Evolutionary conservation across 2,888 invertebrate genomes (phyloP).

Genomic region (Hirtodrosophila trivittata): DNA sequence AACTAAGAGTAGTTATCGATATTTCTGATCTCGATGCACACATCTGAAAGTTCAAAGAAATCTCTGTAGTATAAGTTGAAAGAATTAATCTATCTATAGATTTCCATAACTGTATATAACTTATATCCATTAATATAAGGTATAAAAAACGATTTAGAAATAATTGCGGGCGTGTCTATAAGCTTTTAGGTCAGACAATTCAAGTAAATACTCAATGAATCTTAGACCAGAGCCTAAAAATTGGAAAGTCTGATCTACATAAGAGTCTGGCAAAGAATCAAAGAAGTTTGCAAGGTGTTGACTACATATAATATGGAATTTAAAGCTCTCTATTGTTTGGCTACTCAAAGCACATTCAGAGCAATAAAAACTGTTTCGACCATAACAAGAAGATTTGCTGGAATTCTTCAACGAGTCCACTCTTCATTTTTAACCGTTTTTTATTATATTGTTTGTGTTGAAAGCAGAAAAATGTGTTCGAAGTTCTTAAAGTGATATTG

Average conservation of each 20-base stretch:
- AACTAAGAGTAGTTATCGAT: no score
- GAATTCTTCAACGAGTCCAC: constrained; percentile 16
- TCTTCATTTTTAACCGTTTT: constrained; percentile 12
- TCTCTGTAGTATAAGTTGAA: no score
- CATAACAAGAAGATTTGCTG: constrained; percentile 14
- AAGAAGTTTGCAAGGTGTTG: constrained; percentile 9
- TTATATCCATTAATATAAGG: background rate
- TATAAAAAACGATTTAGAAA: background rate
- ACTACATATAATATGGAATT: constrained; percentile 5
- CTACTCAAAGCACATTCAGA: constrained; percentile 1
- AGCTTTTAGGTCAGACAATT: background rate
- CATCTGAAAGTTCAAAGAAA: no score
- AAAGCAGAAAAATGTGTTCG: constrained; percentile 9
- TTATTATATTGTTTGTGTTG: constrained; percentile 12
- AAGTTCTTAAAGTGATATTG: constrained; percentile 26
- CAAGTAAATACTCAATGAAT: background rate
- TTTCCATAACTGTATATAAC: no score
- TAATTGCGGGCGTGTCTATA: background rate
- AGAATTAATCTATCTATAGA: no score
- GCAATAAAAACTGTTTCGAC: constrained; percentile 12
- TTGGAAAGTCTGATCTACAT: constrained; percentile 34
- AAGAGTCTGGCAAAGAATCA: background rate
- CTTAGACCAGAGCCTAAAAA: background rate
- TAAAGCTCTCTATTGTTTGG: constrained; percentile 42
- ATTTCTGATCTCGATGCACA: no score